phyloP scores from a whole-genome alignment of 2,113 vertebrate species.

The Cygnus atratus region DNA sequence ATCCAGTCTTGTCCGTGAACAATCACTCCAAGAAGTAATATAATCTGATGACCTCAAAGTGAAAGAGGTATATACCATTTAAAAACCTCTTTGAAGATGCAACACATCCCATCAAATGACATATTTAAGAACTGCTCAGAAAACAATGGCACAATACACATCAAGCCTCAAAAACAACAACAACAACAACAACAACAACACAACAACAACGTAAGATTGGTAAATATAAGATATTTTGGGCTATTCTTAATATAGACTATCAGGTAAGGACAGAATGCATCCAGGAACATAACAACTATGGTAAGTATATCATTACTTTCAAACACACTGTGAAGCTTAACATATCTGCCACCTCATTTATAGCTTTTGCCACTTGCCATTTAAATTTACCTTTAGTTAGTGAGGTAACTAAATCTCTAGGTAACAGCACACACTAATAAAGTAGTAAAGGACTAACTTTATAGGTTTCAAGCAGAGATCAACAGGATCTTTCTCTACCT shows the following conservation, averaged over 20 bases:
- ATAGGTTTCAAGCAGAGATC: neutral
- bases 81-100: neutral
- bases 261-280: neutral
- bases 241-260: neutral
- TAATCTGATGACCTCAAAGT: neutral
- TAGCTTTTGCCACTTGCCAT: neutral
- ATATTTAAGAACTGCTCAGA: neutral
- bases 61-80: neutral
- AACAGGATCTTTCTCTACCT: neutral
- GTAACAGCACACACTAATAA: conserved; percentile 1
- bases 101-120: neutral
- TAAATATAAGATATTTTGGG: neutral
- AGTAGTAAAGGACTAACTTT: neutral
- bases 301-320: neutral
- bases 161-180: neutral
- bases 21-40: neutral
- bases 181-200: neutral
- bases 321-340: neutral
- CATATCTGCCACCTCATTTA: neutral
- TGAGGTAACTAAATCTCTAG: neutral
- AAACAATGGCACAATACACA: neutral
- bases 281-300: neutral
- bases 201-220: neutral
- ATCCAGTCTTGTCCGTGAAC: neutral
- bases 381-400: neutral